Conservation (phyloP, 2,888 invertebrate species). For the Pemphredon lugubris region DNA sequence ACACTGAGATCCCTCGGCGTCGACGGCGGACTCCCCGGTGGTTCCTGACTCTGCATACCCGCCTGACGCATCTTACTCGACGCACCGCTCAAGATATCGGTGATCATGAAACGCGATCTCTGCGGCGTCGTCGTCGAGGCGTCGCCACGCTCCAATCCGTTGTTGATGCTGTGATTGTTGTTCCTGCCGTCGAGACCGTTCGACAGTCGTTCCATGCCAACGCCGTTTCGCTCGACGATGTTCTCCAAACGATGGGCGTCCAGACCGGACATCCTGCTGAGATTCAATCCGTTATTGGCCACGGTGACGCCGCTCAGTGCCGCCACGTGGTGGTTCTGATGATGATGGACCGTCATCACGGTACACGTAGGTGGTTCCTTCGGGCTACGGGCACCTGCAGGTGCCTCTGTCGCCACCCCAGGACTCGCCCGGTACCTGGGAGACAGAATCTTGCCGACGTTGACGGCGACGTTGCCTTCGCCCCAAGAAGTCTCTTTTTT, state of each 20-base stretch:
- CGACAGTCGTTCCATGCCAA: slow-evolving; percentile 67
- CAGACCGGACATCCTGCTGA: slow-evolving; percentile 76
- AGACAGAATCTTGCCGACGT: slow-evolving; percentile 78
- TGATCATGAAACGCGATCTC: slow-evolving; percentile 94
- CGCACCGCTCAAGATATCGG: slow-evolving; percentile 89
- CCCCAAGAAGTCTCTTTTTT: slow-evolving; percentile 26
- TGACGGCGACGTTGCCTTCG: slow-evolving; percentile 50
- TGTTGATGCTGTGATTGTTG: slow-evolving; percentile 59
- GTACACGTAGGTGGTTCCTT: slow-evolving; percentile 69
- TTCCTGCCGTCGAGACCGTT: slow-evolving; percentile 70
- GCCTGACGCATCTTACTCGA: slow-evolving; percentile 70
- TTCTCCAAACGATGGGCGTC: slow-evolving; percentile 73
- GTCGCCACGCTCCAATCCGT: slow-evolving; percentile 54
- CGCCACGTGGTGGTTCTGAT: slow-evolving; percentile 80
- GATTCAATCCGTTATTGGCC: slow-evolving; percentile 75
- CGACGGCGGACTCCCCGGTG: slow-evolving; percentile 81
- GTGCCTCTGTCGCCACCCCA: slow-evolving; percentile 78
- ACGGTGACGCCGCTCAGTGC: slow-evolving; percentile 78
- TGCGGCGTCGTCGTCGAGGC: slow-evolving; percentile 82
- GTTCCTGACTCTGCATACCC: slow-evolving; percentile 72
- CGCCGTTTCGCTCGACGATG: slow-evolving; percentile 68
- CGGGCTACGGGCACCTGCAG: slow-evolving; percentile 76
- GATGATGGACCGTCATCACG: slow-evolving; percentile 80
- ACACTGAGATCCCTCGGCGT: slow-evolving; percentile 84
- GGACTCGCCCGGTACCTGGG: slow-evolving; percentile 77